Percentiles rank a stretch among this genome's conserved stretches.
phyloP scores from a whole-genome alignment of 1,140 invertebrate genomes.

The Brachionus calyciflorus region DNA sequence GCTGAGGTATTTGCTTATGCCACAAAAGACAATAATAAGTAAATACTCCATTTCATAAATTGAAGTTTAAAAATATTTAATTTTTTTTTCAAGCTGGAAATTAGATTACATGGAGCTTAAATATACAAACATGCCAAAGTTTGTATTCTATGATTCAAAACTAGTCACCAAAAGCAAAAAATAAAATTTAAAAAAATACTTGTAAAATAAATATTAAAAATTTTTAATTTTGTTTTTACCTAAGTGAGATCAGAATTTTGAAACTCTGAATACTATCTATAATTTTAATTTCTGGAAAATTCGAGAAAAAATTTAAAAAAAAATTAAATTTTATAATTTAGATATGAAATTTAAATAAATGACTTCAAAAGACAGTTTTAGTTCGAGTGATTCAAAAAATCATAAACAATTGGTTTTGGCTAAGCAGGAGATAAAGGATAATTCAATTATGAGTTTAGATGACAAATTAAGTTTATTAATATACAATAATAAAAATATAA shows the following conservation, averaged over 20 bases:
- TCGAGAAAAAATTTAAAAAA: no score
- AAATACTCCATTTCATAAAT: not conserved
- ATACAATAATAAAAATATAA: not conserved
- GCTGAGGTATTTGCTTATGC: conserved; percentile 17
- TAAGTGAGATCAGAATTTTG: not conserved
- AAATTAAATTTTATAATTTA: no score
- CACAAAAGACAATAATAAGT: not conserved
- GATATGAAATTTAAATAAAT: no score
- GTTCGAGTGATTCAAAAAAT: no score
- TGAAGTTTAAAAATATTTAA: not conserved
- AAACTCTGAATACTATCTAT: no score
- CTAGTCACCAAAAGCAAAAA: not conserved
- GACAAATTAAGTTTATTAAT: not conserved
- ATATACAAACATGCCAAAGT: conserved; percentile 6
- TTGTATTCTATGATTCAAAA: conserved; percentile 5
- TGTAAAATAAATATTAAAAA: not conserved
- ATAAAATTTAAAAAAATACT: not conserved
- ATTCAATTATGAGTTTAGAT: not conserved
- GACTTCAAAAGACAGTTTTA: no score
- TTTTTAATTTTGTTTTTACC: not conserved
- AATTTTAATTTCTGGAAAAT: no score
- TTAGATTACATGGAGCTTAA: conserved; percentile 11
- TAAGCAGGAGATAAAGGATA: not conserved
- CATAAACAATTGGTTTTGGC: not conserved
- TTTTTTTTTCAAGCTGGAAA: not conserved